These are phyloP conservation scores for Scelioninae gen. 2 DNA, from an alignment of 2,888 invertebrate species.

Conservation along the genomic window DNA sequence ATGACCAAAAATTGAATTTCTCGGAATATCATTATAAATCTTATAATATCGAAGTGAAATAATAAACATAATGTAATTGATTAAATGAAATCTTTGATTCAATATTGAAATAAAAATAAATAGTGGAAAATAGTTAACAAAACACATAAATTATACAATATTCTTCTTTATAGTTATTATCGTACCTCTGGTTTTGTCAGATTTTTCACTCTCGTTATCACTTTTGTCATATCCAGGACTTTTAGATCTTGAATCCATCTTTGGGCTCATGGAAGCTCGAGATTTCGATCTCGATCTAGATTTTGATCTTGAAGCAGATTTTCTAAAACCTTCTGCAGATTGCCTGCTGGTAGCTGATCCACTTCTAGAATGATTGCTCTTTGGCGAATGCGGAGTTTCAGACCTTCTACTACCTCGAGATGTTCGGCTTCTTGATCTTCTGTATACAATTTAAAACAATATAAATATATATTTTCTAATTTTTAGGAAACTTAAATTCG, in stretches of 20 bases:
- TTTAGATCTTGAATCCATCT: conserved; percentile 55
- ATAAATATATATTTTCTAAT: no score
- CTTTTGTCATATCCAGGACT: conserved; percentile 68
- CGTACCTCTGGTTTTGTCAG: conserved; percentile 65
- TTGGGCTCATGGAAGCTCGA: conserved; percentile 60
- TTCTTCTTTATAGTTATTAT: no score
- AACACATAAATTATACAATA: no score
- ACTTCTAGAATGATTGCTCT: conserved; percentile 69
- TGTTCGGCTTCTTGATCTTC: conserved; percentile 72
- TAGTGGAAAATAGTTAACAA: neutral
- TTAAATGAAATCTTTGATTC: no score
- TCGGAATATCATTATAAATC: no score
- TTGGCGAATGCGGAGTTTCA: conserved; percentile 64
- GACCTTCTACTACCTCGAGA: conserved; percentile 68
- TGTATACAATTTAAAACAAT: conserved; percentile 14
- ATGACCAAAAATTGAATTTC: neutral
- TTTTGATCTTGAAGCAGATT: conserved; percentile 45
- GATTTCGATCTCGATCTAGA: conserved; percentile 33
- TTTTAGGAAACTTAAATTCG: no score
- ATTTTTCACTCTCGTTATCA: conserved; percentile 69
- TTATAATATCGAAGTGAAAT: no score
- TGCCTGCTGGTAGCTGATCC: conserved; percentile 53
- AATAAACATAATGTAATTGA: no score
- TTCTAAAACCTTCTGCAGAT: conserved; percentile 58
- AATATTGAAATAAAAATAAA: neutral